Base-by-base conservation (phyloP, 2,113 vertebrate genomes). In the Cyanistes caeruleus region DNA sequence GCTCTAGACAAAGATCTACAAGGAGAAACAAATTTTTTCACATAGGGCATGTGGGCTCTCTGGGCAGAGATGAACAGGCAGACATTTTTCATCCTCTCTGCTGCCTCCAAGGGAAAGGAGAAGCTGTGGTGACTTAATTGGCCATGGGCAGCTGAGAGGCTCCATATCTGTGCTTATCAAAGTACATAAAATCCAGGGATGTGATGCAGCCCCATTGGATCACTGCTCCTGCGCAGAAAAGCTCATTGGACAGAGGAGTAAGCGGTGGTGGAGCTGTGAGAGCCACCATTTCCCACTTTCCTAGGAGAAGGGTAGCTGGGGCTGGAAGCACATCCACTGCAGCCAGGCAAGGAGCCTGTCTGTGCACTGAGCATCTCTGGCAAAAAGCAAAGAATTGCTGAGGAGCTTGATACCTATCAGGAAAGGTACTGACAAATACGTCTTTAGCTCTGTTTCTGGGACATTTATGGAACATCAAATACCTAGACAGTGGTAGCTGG, bases 121-220 rank as follows among this genome's bases (percentile, higher is more conserved):
- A 65, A 53, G 19, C 43, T 79, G 62, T 30, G 22, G 31, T 58
- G 52, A 17, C 37, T 43, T 28, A 46, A 53, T 4, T 41, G 62
- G 20, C 2, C 0, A 0, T 16, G 23, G 8, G 12, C 0, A 0
- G 37, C n/a, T 46, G 43, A 37, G 43, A 35, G 21, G 30, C 9
- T 87, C 20, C 17, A 1, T 44, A 4, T 44, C 30, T 68, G 63
- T 77, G 11, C 84, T 81, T 19, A 58, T 37, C n/a, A 58, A 69
- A 76, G 35, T 22, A 7, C 0, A 0, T 62, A n/a, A 87, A 72
- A 49, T 37, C 13, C 58, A 56, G 25, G 39, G 20, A 46, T 53
- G 25, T 43, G 25, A 65, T 37, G 49, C 68, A 84, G 68, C 21
- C 25, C 10, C 0, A 0, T 22, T 67, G 22, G 8, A 37, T 27